Conservation (phyloP, 2,797 vertebrate species). For the Arnoldichthys spilopterus region DNA sequence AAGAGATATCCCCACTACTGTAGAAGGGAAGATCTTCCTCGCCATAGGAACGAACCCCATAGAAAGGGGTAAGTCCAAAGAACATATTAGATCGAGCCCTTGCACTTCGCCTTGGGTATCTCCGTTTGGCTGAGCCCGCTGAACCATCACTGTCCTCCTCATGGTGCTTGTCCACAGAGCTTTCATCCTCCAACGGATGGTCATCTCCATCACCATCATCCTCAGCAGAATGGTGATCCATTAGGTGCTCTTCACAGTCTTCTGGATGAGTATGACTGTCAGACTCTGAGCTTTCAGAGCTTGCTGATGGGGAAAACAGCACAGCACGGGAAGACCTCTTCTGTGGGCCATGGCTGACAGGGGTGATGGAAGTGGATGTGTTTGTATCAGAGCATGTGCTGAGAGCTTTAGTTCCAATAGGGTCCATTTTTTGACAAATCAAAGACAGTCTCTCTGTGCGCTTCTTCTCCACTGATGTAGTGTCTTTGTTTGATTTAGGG, state of each 20-base stretch:
- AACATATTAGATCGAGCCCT: slow-evolving; percentile 99
- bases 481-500: slow-evolving; percentile 77
- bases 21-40: slow-evolving; percentile 96
- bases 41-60: slow-evolving; percentile 94
- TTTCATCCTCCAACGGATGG: slow-evolving; percentile 65
- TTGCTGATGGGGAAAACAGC: slow-evolving; percentile 76
- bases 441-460: slow-evolving; percentile 81
- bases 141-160: slow-evolving; percentile 88
- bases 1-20: slow-evolving; percentile 80
- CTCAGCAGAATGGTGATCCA: slow-evolving; percentile 64
- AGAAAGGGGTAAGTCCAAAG: slow-evolving; percentile 95
- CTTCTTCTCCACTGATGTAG: slow-evolving; percentile 80
- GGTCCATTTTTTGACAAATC: slow-evolving; percentile 85
- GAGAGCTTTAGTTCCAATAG: slow-evolving; percentile 76
- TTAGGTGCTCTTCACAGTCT: slow-evolving; percentile 66
- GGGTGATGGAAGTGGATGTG: slow-evolving; percentile 68
- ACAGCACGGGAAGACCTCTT: slow-evolving; percentile 64
- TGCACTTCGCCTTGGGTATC: slow-evolving; percentile 95
- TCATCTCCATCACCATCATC: slow-evolving; percentile 73
- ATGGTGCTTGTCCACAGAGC: slow-evolving; percentile 82
- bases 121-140: slow-evolving; percentile 88
- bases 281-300: slow-evolving; percentile 80
- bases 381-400: slow-evolving; percentile 69
- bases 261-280: slow-evolving; percentile 74
- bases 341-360: slow-evolving; percentile 67